Evolutionary conservation across 2,888 invertebrate genomes (phyloP), one percentile per base, ranked within the genome.

Genomic region (Carabus problematicus): DNA sequence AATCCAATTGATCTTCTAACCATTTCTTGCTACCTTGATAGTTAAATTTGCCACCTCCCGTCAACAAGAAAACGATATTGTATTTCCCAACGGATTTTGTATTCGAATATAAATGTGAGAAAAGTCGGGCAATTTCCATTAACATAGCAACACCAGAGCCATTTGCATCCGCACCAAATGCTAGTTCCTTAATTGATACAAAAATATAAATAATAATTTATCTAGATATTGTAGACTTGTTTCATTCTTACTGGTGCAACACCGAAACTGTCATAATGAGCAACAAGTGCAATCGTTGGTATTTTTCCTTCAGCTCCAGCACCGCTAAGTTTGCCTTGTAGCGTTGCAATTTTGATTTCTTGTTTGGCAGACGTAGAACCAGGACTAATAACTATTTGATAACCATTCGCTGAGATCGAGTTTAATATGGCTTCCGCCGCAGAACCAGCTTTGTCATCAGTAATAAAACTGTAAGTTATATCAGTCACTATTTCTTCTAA

Each of bases 11-110:
- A 78, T 96, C 95, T 78, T 97, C 97, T 11, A 98, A 85, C 95
- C 97, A 98, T 77, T 95, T 95, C 82, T 97, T 97, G 49, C 94
- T 91, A 0, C 98, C 96, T 81, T 95, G 94, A 79, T 94, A 99
- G 84, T 98, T 99, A 8, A 91, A 83, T 79, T 95, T 93, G 3
- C 98, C 98, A 49, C 92, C 93, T 16, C 97, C 97, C 39, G 95
- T 90, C 66, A 97, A 84, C 64, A 96, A 85, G 81, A 99, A 99
- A 63, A 98, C 83, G 11, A 98, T 82, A 73, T 95, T 90, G 55
- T 90, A 90, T 61, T 86, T 89, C 0, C 92, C 91, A 54, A 90
- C 86, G 0, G 91, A 91, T 73, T 89, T 87, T 1, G 88, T 83
- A 70, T 88, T 88, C 0, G 91, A 87, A 82, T 96, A 95, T 63